Conservation (phyloP, 2,888 invertebrate species). For the Opisthograptis luteolata region DNA sequence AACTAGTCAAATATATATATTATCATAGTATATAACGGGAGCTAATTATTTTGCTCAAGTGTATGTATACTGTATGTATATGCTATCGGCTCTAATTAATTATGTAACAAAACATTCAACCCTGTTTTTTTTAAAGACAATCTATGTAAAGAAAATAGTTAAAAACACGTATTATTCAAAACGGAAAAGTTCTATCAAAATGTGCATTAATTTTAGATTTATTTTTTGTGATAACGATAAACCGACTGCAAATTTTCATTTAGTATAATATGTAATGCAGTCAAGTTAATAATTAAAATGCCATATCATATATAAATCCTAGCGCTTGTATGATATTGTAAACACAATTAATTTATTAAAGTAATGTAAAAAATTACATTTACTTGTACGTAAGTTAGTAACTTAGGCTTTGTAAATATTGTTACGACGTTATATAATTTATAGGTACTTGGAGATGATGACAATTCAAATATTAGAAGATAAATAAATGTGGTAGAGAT, state of each 20-base stretch:
- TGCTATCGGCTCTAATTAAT: constrained; percentile 36
- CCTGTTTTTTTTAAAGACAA: neutral
- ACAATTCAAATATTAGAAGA: constrained; percentile 68
- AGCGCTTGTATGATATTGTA: constrained; percentile 83
- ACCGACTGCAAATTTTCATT: constrained; percentile 28
- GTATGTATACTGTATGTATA: constrained; percentile 41
- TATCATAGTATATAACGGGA: constrained; percentile 50
- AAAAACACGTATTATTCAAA: constrained; percentile 7
- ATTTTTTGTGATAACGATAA: constrained; percentile 32
- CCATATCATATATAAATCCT: constrained; percentile 81
- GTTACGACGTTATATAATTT: constrained; percentile 84
- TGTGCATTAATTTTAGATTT: constrained; percentile 2
- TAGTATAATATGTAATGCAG: constrained; percentile 53
- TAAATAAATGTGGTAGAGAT: constrained; percentile 72
- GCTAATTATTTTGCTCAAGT: constrained; percentile 71
- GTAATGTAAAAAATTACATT: constrained; percentile 82
- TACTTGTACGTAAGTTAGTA: constrained; percentile 82
- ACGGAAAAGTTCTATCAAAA: neutral
- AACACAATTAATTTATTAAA: constrained; percentile 81
- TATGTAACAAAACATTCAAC: constrained; percentile 18
- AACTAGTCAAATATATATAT: constrained; percentile 79
- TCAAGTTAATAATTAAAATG: constrained; percentile 69
- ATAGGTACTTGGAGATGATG: constrained; percentile 75
- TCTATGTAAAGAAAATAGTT: constrained; percentile 1
- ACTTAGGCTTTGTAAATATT: constrained; percentile 84